A percentile compares a stretch with the other conserved stretches of the same genome.
These are phyloP conservation scores for Philopotamus ludificatus DNA, from an alignment of 1,140 invertebrate species.

Conservation along the genomic window DNA sequence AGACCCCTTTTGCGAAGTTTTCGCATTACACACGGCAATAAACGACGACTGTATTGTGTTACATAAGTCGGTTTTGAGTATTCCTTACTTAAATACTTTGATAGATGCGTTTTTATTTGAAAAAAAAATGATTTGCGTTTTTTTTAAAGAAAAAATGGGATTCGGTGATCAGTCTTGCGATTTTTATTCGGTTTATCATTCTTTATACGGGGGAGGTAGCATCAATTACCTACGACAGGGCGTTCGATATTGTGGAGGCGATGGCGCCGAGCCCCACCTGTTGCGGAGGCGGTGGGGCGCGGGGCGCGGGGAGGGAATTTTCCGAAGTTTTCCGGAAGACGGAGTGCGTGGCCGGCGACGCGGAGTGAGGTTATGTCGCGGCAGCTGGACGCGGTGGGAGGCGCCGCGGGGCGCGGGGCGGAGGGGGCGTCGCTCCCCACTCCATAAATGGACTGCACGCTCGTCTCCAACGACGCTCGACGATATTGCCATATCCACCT, in stretches of 20 bases:
- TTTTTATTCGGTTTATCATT: neutral
- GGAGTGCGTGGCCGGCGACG: neutral
- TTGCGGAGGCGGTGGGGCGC: neutral
- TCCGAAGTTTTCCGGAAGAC: too few relatives aligned
- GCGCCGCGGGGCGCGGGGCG: neutral
- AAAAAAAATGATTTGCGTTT: too few relatives aligned
- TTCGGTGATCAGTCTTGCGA: neutral
- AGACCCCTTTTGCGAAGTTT: neutral
- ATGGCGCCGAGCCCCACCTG: neutral
- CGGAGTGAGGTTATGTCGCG: neutral
- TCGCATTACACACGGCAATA: neutral
- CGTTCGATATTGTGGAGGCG: neutral
- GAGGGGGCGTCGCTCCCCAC: slow-evolving; percentile 20
- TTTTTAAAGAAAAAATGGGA: neutral
- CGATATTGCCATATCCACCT: slow-evolving; percentile 20
- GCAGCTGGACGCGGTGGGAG: slow-evolving; percentile 1
- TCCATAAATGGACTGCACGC: slow-evolving; percentile 35
- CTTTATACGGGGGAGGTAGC: neutral
- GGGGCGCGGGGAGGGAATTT: too few relatives aligned
- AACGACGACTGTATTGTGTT: too few relatives aligned
- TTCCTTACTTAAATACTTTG: too few relatives aligned
- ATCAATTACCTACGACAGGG: neutral
- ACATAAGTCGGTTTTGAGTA: too few relatives aligned
- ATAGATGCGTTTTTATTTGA: too few relatives aligned
- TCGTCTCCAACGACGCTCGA: slow-evolving; percentile 2